Base-by-base conservation (phyloP, 2,113 vertebrate genomes). In the Spilogale gracilis region DNA sequence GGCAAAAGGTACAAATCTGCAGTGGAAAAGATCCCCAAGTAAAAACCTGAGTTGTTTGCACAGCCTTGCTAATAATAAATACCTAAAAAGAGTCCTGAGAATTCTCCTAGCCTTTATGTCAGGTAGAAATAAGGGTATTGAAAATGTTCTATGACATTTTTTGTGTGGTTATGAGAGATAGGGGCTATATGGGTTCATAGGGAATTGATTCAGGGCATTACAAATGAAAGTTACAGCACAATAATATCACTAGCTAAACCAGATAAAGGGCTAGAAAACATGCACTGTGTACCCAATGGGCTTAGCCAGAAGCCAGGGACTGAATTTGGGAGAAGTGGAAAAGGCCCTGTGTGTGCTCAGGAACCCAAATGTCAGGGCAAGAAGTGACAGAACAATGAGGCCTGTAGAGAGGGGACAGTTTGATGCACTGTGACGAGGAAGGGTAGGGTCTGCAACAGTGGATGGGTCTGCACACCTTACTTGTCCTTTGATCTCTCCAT, bases 1-100 rank as follows among this genome's bases (percentile, higher is more conserved):
- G 95, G 88, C 88, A 88, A 92, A 45, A 61, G 18, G 0, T 38
- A 27, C 3, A 56, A 6, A 60, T 95, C 79, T 95, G 52, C 76
- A 83, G 25, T 23, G 80, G 85, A 93, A 97, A 98, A 73, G 25
- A 69, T 87, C 60, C 85, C 93, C 93, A 89, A 94, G 71, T 52
- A 8, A 80, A 23, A 82, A 67, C 50, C 8, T 12, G n/a, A 50
- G 25, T 76, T 92, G 54, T 80, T 96, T 78, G 54, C 84, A 45
- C 54, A 67, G 45, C n/a, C 82, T 69, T 91, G 74, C 52, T 56
- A 60, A 43, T 95, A 52, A 56, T 16, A 84, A 65, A 58, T 20
- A 25, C 12, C 48, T 52, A 38, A 48, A 71, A 38, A 14, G 56
- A 43, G 86, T 9, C n/a, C 50, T 7, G 60, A 56, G 73, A 63